These are phyloP conservation scores for Ditula angustiorana DNA, from an alignment of 2,888 invertebrate genomes.

Conservation along the genomic window DNA sequence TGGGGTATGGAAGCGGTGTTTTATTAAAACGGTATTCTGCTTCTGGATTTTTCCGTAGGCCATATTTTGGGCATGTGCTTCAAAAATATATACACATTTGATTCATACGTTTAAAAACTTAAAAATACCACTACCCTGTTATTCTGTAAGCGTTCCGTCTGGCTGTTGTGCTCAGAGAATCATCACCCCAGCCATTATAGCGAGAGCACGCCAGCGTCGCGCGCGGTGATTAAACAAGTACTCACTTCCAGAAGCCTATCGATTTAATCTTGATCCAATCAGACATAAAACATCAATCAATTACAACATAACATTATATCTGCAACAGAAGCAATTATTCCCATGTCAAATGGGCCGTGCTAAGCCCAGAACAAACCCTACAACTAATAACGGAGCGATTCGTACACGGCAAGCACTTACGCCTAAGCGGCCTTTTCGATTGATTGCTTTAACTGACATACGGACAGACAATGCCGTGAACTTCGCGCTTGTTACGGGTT, in stretches of 20 bases:
- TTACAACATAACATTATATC: conserved; percentile 58
- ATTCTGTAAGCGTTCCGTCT: too few relatives aligned
- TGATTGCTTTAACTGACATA: conserved; percentile 54
- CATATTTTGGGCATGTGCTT: background rate
- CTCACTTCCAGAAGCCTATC: background rate
- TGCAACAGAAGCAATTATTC: conserved; percentile 55
- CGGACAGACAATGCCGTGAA: conserved; percentile 12
- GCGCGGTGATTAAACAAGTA: background rate
- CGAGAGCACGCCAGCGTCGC: background rate
- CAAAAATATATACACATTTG: background rate
- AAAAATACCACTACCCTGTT: too few relatives aligned
- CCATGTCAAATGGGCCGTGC: conserved; percentile 61
- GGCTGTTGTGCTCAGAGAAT: too few relatives aligned
- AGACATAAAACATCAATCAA: conserved; percentile 30
- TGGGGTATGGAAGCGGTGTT: conserved; percentile 13
- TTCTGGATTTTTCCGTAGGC: background rate
- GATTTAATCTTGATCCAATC: conserved; percentile 8
- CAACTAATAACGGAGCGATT: conserved; percentile 58
- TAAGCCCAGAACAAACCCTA: conserved; percentile 54
- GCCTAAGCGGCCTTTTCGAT: conserved; percentile 55
- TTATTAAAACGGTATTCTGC: background rate
- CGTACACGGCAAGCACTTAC: conserved; percentile 61
- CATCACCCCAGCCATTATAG: too few relatives aligned
- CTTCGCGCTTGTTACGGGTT: background rate
- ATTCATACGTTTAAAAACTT: too few relatives aligned